phyloP scores from a whole-genome alignment of 2,113 vertebrate genomes.

The Pterocles burchelli region DNA sequence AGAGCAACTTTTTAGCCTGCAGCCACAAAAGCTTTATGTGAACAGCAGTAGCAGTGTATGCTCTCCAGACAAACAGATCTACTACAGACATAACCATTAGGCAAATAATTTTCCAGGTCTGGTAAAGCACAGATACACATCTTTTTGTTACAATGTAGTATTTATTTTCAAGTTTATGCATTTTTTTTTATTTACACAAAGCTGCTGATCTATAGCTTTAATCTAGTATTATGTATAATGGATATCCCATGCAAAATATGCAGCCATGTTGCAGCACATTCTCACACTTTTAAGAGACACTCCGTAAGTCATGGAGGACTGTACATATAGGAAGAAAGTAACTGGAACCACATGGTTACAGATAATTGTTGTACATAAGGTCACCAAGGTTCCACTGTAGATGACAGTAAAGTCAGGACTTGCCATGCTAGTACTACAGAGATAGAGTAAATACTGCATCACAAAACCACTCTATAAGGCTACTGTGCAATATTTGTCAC shows the following conservation, averaged over 20 bases:
- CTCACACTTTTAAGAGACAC: background rate
- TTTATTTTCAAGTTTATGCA: background rate
- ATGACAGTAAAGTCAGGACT: background rate
- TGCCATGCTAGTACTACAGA: background rate
- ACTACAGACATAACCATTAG: background rate
- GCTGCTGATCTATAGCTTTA: background rate
- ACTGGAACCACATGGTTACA: background rate
- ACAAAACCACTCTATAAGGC: background rate
- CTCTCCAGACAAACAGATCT: background rate
- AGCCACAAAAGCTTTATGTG: background rate
- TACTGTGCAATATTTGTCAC: background rate
- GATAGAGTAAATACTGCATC: background rate
- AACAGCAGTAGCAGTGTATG: accelerated
- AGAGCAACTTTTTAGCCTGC: background rate
- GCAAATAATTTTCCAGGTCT: accelerated
- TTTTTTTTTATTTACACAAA: background rate
- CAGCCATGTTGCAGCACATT: background rate
- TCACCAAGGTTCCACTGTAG: background rate
- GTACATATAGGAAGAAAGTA: background rate
- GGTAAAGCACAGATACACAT: background rate
- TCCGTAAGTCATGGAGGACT: accelerated
- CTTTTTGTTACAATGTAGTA: background rate
- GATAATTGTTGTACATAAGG: background rate
- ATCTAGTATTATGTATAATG: background rate
- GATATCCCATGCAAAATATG: background rate